Percentiles rank a stretch among this genome's conserved stretches.
Evolutionary conservation across 1,140 invertebrate species (phyloP).

Genomic region (Drosophila azteca): DNA sequence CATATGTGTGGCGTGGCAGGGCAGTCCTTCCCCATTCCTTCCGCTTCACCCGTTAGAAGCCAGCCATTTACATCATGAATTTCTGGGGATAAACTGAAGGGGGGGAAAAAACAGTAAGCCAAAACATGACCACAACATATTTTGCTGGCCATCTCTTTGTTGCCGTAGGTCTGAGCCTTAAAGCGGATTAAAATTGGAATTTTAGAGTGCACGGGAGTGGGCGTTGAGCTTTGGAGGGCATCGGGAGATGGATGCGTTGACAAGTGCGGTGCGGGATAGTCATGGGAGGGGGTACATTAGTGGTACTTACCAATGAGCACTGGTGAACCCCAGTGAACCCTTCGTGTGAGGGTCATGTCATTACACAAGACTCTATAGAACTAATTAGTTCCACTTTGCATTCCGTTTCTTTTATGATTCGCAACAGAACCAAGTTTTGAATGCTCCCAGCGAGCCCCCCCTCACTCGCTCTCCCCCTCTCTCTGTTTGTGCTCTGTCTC

Average conservation of each 20-base stretch:
- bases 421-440: slow-evolving; percentile 23
- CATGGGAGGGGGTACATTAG: no score
- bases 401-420: slow-evolving; percentile 34
- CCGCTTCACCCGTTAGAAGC: slow-evolving; percentile 6
- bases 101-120: slow-evolving; percentile 36
- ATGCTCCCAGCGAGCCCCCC: neutral
- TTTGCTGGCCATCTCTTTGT: slow-evolving; percentile 51
- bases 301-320: no score
- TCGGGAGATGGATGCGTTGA: neutral
- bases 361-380: no score
- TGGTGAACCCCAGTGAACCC: no score
- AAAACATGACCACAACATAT: slow-evolving; percentile 55
- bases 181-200: slow-evolving; percentile 71
- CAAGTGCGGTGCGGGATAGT: slow-evolving; percentile 2
- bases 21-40: neutral
- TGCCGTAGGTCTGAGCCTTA: slow-evolving; percentile 44
- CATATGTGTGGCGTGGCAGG: neutral
- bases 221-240: no score
- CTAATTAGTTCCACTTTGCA: neutral
- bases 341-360: no score
- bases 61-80: slow-evolving; percentile 46
- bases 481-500: slow-evolving; percentile 37
- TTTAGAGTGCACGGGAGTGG: slow-evolving; percentile 11
- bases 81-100: slow-evolving; percentile 8
- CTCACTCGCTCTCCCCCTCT: slow-evolving; percentile 1